Evolutionary conservation across 2,113 vertebrate species (phyloP), one percentile per base, ranked within the genome.

Genomic region (Corythornis madagascariensis): DNA sequence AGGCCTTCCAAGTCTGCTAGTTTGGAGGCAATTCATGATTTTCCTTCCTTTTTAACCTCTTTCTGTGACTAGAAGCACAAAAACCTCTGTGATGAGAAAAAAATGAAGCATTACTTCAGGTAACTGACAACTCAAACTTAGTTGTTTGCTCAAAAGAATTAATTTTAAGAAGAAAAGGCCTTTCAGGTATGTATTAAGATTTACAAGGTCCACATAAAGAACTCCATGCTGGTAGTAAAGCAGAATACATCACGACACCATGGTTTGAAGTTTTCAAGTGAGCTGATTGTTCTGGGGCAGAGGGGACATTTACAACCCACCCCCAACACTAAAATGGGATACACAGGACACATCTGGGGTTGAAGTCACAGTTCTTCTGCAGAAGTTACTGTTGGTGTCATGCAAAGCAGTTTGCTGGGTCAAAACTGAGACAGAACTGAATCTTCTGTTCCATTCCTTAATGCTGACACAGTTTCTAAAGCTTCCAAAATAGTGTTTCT

Each of bases 401-500:
- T 56, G 84, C 82, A 94, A 86, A 89, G 64, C 7, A 2, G 55
- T 59, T 18, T 63, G n/a, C 1, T 83, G 73, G 73, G 45, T 83
- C 75, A 89, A 73, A 93, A 61, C 24, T 25, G 59, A 73, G 56
- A 88, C 14, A 17, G 25, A 47, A 71, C 31, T 53, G 16, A 45
- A 59, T 75, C 43, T 81, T 73, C 85, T 22, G 20, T 59, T 76
- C 42, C 88, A 67, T 64, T 86, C 80, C 88, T 74, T 94, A 88
- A 94, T 70, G 89, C 93, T 95, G 88, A 92, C 29, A 61, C 78
- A 61, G 48, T 52, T 81, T 57, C 70, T 85, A 4, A 59, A 66
- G 77, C 42, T 69, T 86, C 55, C 31, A 20, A 87, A 87, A 59
- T 19, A 76, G 45, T 55, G 61, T 89, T 91, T 77, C 75, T 67